phyloP scores from a whole-genome alignment of 2,113 vertebrate species.

The Daphoenositta chrysoptera region DNA sequence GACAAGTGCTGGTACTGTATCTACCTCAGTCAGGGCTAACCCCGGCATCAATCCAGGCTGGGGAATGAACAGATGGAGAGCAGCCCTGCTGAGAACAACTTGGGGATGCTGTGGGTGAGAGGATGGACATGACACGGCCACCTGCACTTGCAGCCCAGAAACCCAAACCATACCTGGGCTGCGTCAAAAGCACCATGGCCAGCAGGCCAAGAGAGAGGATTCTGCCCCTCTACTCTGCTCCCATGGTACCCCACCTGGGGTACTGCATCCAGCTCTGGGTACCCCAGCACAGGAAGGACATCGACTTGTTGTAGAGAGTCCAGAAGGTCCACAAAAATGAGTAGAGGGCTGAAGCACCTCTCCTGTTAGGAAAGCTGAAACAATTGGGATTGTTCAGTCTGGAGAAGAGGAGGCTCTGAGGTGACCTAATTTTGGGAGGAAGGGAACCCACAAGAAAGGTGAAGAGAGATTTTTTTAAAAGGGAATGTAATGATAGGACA shows the following conservation, averaged over 20 bases:
- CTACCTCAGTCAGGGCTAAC: no score
- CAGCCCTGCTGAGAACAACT: background rate
- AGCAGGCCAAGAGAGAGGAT: background rate
- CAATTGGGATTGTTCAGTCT: background rate
- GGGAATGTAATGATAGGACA: rapidly evolving
- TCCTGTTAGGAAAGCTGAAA: background rate
- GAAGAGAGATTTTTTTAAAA: background rate
- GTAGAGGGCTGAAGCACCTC: background rate
- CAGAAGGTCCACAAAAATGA: rapidly evolving
- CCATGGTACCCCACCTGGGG: background rate
- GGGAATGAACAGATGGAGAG: no score
- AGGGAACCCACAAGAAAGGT: background rate
- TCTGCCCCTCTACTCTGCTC: background rate
- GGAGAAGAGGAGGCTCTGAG: background rate
- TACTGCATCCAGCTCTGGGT: background rate
- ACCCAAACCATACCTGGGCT: background rate
- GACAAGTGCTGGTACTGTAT: background rate
- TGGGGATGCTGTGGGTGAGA: background rate
- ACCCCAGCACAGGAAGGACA: background rate
- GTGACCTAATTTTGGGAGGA: background rate
- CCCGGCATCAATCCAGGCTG: background rate
- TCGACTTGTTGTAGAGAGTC: rapidly evolving
- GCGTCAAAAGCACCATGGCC: background rate
- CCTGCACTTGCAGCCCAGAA: background rate
- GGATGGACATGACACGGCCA: background rate